Conservation (phyloP, 2,888 invertebrate genomes). For the Napeogenes inachia region DNA sequence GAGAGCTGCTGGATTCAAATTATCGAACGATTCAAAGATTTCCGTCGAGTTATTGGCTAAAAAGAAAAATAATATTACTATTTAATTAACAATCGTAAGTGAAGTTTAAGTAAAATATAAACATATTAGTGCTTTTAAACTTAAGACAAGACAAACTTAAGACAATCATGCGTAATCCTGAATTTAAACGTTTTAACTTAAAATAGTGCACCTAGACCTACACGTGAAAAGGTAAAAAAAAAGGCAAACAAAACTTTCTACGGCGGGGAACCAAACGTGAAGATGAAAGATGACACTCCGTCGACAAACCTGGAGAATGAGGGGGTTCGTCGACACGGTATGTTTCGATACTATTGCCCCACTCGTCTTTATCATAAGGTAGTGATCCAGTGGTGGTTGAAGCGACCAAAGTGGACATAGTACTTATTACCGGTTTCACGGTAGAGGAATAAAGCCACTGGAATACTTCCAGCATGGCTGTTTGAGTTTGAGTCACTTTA, state of each 20-base stretch:
- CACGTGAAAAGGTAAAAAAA: slow-evolving; percentile 38
- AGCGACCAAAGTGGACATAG: slow-evolving; percentile 58
- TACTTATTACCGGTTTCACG: slow-evolving; percentile 66
- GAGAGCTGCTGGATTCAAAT: slow-evolving; percentile 77
- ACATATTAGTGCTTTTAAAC: slow-evolving; percentile 17
- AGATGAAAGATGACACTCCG: slow-evolving; percentile 63
- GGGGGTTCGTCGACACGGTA: slow-evolving; percentile 76
- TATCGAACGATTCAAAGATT: slow-evolving; percentile 78
- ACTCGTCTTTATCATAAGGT: slow-evolving; percentile 64
- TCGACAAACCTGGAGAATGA: slow-evolving; percentile 75
- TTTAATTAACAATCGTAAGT: slow-evolving; percentile 4
- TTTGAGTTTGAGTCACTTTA: slow-evolving; percentile 70
- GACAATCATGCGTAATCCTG: slow-evolving; percentile 30
- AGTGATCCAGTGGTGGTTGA: slow-evolving; percentile 55
- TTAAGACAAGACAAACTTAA: slow-evolving; percentile 23
- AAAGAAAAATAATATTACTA: slow-evolving; percentile 17
- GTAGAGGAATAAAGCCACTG: slow-evolving; percentile 72
- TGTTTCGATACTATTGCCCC: slow-evolving; percentile 70
- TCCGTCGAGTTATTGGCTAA: slow-evolving; percentile 67
- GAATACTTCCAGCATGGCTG: slow-evolving; percentile 74
- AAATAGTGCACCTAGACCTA: slow-evolving; percentile 43
- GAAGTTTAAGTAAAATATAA: slow-evolving; percentile 3
- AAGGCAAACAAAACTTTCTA: slow-evolving; percentile 67
- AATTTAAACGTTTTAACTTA: slow-evolving; percentile 34
- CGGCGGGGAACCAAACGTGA: slow-evolving; percentile 54